A percentile compares a stretch with the other conserved stretches of the same genome.
phyloP scores from a whole-genome alignment of 37 sponge, comb jelly and placozoan genomes.

The Hormiphora californensis region DNA sequence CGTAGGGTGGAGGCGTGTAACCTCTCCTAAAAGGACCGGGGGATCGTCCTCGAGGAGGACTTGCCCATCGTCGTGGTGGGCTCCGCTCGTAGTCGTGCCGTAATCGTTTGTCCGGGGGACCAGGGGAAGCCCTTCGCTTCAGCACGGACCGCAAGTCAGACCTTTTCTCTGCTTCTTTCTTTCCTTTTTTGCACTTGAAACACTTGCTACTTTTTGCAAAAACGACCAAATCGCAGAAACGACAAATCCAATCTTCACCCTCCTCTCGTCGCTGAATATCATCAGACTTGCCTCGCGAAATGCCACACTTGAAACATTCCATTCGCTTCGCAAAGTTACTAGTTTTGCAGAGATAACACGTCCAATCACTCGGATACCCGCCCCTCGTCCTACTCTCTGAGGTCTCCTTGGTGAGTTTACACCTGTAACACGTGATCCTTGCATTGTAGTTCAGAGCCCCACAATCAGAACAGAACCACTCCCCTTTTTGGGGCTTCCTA shows the following conservation, averaged over 20 bases:
- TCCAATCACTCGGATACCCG: not conserved
- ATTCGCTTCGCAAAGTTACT: conserved; percentile 3
- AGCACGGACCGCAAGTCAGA: not conserved
- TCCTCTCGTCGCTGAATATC: not conserved
- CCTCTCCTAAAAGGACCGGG: no score
- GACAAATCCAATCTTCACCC: conserved; percentile 5
- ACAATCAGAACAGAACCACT: conserved; percentile 27
- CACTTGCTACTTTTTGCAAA: not conserved
- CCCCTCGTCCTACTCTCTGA: conserved; percentile 13
- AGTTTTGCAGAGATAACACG: conserved; percentile 26
- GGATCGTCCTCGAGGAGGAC: not conserved
- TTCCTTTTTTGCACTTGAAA: conserved; percentile 11
- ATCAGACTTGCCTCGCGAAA: not conserved
- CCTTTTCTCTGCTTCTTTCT: not conserved
- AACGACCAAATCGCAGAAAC: not conserved
- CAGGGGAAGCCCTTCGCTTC: not conserved
- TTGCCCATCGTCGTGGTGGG: not conserved
- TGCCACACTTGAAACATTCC: conserved; percentile 30
- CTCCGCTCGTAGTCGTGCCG: no score
- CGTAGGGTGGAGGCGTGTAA: no score
- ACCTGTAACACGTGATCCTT: conserved; percentile 16
- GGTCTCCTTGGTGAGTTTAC: not conserved
- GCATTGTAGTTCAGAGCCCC: conserved; percentile 23
- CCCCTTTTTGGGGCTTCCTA: no score
- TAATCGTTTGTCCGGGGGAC: not conserved